Evolutionary conservation across 2,888 invertebrate species (phyloP).

Genomic region (Sialis fuliginosa): DNA sequence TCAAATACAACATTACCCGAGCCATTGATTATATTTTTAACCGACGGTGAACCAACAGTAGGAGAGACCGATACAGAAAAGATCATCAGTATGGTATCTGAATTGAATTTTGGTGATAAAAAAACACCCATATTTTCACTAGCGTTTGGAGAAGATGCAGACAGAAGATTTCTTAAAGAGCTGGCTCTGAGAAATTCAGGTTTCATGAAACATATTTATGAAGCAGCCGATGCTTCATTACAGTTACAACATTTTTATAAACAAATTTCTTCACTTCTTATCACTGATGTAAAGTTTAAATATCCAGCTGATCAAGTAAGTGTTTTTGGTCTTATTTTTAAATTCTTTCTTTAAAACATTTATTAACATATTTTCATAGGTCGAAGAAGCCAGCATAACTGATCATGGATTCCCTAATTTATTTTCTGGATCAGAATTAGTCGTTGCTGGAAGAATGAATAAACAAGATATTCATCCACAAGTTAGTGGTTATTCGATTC

Average conservation of each 20-base stretch:
- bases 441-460: constrained; percentile 35
- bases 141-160: constrained; percentile 53
- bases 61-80: constrained; percentile 32
- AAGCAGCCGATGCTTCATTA: constrained; percentile 46
- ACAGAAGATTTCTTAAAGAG: constrained; percentile 44
- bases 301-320: constrained; percentile 37
- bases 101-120: constrained; percentile 28
- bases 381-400: constrained; percentile 28
- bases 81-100: constrained; percentile 32
- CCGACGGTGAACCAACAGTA: constrained; percentile 46
- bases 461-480: constrained; percentile 5
- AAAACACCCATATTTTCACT: constrained; percentile 43
- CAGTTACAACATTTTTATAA: constrained; percentile 49
- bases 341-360: neutral
- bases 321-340: no score
- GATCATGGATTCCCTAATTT: constrained; percentile 35
- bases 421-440: constrained; percentile 44
- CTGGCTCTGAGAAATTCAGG: constrained; percentile 46
- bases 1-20: constrained; percentile 20
- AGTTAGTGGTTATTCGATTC: constrained; percentile 11
- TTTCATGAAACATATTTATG: constrained; percentile 52
- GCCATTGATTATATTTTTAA: constrained; percentile 45
- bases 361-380: constrained; percentile 16
- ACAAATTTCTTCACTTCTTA: constrained; percentile 48
- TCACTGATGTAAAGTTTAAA: constrained; percentile 44